Conservation (phyloP, 2,113 vertebrate genomes). For the Salvelinus namaycush region DNA sequence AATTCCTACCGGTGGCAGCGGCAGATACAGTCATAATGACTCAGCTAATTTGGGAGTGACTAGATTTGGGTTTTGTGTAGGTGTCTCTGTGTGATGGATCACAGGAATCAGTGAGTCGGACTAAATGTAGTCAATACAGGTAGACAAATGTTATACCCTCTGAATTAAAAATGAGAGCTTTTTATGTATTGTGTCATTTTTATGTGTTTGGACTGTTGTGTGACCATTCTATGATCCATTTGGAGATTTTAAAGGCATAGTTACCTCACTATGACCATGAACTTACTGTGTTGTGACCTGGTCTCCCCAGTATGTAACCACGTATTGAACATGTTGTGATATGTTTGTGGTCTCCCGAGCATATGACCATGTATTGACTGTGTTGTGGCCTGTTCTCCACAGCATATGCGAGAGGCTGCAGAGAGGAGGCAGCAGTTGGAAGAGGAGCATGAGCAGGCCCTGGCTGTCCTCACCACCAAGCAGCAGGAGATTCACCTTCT, state of each 20-base stretch:
- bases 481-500: constrained; percentile 91
- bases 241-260: too few relatives aligned
- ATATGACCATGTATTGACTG: constrained; percentile 27
- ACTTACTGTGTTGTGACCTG: neutral
- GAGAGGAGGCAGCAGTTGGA: constrained; percentile 90
- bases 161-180: rapidly evolving
- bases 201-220: too few relatives aligned
- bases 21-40: constrained; percentile 38
- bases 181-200: too few relatives aligned
- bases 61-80: neutral
- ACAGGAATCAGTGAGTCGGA: too few relatives aligned
- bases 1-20: constrained; percentile 43
- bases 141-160: too few relatives aligned
- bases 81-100: neutral
- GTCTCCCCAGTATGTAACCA: neutral
- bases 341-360: constrained; percentile 61
- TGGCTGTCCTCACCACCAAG: constrained; percentile 87
- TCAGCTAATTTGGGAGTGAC: constrained; percentile 38
- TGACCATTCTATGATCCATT: too few relatives aligned
- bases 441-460: constrained; percentile 90
- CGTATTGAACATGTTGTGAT: neutral
- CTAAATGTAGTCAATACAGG: too few relatives aligned
- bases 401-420: constrained; percentile 84
- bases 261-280: too few relatives aligned
- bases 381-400: constrained; percentile 8